Evolutionary conservation across 2,888 invertebrate genomes (phyloP).

Genomic region (Netelia inedita): DNA sequence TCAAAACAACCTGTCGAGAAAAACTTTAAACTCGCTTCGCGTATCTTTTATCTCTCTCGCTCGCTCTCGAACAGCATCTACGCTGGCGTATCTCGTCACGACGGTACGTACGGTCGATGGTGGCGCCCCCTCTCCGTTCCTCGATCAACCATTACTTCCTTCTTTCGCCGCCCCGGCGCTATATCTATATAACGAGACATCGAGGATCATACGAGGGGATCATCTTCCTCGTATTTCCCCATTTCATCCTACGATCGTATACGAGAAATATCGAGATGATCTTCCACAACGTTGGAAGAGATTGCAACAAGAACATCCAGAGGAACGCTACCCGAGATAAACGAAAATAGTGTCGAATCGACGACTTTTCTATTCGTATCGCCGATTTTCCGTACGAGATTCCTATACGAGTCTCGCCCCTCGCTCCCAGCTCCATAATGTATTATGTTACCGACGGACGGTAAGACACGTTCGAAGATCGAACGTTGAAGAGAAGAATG

Average conservation of each 20-base stretch:
- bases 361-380: constrained; percentile 11
- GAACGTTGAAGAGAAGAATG: constrained; percentile 26
- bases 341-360: constrained; percentile 41
- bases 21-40: constrained; percentile 72
- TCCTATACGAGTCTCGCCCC: constrained; percentile 1
- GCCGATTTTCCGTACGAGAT: constrained; percentile 2
- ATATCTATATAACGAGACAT: constrained; percentile 2
- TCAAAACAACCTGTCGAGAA: constrained; percentile 72
- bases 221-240: constrained; percentile 46
- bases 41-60: neutral
- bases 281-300: neutral
- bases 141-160: constrained; percentile 32
- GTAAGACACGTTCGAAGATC: neutral
- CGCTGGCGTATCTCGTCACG: constrained; percentile 23
- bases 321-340: neutral
- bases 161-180: neutral
- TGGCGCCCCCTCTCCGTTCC: constrained; percentile 48
- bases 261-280: neutral
- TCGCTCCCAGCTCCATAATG: too few species aligned
- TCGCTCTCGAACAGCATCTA: neutral
- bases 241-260: constrained; percentile 19
- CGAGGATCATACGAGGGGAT: constrained; percentile 42
- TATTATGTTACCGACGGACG: neutral
- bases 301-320: constrained; percentile 8
- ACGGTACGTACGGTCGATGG: constrained; percentile 7